Percentiles rank a stretch among this genome's conserved stretches.
Conservation (phyloP, 2,113 vertebrate species). For the Gymnobelideus leadbeateri region DNA sequence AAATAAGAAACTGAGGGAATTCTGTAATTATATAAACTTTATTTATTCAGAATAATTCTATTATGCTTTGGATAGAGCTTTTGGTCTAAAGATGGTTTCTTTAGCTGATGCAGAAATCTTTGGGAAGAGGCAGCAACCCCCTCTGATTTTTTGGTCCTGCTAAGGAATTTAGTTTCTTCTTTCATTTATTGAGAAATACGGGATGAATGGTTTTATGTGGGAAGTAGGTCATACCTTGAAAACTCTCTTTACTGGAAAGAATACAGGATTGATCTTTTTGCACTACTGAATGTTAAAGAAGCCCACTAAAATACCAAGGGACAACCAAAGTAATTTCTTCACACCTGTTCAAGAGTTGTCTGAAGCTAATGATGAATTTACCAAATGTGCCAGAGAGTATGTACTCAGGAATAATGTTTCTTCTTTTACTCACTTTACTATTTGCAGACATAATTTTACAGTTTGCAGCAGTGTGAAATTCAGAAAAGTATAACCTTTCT, state of each 20-base stretch:
- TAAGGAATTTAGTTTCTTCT: slow-evolving; percentile 46
- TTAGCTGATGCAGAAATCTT: slow-evolving; percentile 27
- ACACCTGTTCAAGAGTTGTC: slow-evolving; percentile 68
- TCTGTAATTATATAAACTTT: background rate
- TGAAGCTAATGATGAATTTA: slow-evolving; percentile 72
- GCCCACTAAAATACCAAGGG: slow-evolving; percentile 64
- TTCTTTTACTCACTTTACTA: slow-evolving; percentile 44
- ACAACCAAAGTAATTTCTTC: slow-evolving; percentile 70
- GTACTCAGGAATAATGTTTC: slow-evolving; percentile 51
- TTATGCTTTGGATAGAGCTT: background rate
- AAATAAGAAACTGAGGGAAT: background rate
- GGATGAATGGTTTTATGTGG: slow-evolving; percentile 33
- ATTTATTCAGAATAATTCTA: background rate
- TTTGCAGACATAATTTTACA: slow-evolving; percentile 68
- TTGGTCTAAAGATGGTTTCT: slow-evolving; percentile 33
- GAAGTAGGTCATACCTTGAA: slow-evolving; percentile 75
- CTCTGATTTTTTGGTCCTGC: slow-evolving; percentile 51
- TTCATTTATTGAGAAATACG: slow-evolving; percentile 34
- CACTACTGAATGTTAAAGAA: slow-evolving; percentile 70
- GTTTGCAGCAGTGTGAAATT: slow-evolving; percentile 69
- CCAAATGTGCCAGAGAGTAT: slow-evolving; percentile 59
- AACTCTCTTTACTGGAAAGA: slow-evolving; percentile 76
- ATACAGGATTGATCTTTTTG: slow-evolving; percentile 58
- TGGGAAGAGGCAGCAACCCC: slow-evolving; percentile 3
- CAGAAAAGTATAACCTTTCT: slow-evolving; percentile 63